phyloP scores from a whole-genome alignment of 2,797 vertebrate species.

The Anguilla marmorata region DNA sequence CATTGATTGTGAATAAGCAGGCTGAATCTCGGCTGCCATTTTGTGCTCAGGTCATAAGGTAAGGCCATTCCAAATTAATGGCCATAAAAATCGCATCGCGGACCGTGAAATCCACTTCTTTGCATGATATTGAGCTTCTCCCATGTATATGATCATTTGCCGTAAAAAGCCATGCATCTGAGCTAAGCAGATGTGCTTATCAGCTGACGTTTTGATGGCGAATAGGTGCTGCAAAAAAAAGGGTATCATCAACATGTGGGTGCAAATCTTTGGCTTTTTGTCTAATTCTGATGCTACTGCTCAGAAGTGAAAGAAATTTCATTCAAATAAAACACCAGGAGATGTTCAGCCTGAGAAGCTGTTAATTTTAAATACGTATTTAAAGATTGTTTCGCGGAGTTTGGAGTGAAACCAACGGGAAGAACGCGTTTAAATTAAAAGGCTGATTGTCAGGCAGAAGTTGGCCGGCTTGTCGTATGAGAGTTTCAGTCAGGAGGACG shows the following conservation, averaged over 20 bases:
- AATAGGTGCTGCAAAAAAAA: too few relatives aligned
- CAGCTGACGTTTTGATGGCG: too few relatives aligned
- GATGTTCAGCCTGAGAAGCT: background rate
- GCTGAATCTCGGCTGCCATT: background rate
- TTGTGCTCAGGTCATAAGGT: background rate
- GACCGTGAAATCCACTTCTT: too few relatives aligned
- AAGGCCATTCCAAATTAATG: background rate
- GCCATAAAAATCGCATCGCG: too few relatives aligned
- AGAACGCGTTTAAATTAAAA: background rate
- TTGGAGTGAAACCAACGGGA: background rate
- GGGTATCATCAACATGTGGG: background rate
- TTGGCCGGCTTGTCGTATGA: background rate
- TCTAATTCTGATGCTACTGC: background rate
- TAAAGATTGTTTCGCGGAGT: background rate
- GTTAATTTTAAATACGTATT: background rate
- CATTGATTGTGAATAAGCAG: background rate
- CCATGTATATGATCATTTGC: too few relatives aligned
- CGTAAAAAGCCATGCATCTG: too few relatives aligned
- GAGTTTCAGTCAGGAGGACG: background rate
- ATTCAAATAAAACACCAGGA: background rate
- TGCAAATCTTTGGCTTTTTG: background rate
- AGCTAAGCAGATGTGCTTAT: too few relatives aligned
- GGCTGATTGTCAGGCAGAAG: background rate
- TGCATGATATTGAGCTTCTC: too few relatives aligned
- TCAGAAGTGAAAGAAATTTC: background rate